Conservation (phyloP, 2,113 vertebrate species). For the Microcebus lehilahytsara region DNA sequence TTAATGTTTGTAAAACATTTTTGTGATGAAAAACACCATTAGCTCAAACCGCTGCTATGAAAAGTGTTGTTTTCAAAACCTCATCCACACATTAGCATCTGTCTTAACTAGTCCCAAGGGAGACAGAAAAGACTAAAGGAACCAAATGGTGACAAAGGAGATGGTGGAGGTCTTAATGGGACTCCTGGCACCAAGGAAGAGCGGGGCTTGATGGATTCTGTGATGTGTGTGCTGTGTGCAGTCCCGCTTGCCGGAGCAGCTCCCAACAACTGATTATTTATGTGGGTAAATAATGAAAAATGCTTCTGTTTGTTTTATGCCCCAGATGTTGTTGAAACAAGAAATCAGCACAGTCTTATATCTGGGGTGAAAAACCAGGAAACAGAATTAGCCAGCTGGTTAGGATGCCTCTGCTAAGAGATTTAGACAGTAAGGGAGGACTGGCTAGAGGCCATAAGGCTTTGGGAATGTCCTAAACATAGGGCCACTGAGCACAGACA, state of each 20-base stretch:
- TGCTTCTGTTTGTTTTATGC: slow-evolving; percentile 12
- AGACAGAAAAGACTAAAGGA: slow-evolving; percentile 8
- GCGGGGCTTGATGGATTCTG: background rate
- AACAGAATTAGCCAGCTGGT: background rate
- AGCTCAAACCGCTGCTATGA: slow-evolving; percentile 37
- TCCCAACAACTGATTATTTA: background rate
- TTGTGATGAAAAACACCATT: slow-evolving; percentile 51
- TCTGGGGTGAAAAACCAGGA: background rate
- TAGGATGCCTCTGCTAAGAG: background rate
- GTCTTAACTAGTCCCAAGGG: slow-evolving; percentile 44
- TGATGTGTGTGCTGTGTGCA: background rate
- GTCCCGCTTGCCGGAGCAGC: background rate
- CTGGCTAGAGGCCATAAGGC: background rate
- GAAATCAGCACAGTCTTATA: background rate
- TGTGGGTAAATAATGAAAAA: slow-evolving; percentile 17
- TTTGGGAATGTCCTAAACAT: background rate
- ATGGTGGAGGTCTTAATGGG: background rate
- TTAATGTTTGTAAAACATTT: slow-evolving; percentile 54
- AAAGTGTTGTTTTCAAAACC: slow-evolving; percentile 64
- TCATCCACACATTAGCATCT: slow-evolving; percentile 44
- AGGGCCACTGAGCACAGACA: background rate
- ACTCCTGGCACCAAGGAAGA: background rate
- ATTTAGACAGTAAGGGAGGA: background rate
- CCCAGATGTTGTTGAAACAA: background rate
- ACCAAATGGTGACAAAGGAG: slow-evolving; percentile 8